Evolutionary conservation across 2,797 vertebrate species (phyloP).

Genomic region (Phaenicophaeus curvirostris): DNA sequence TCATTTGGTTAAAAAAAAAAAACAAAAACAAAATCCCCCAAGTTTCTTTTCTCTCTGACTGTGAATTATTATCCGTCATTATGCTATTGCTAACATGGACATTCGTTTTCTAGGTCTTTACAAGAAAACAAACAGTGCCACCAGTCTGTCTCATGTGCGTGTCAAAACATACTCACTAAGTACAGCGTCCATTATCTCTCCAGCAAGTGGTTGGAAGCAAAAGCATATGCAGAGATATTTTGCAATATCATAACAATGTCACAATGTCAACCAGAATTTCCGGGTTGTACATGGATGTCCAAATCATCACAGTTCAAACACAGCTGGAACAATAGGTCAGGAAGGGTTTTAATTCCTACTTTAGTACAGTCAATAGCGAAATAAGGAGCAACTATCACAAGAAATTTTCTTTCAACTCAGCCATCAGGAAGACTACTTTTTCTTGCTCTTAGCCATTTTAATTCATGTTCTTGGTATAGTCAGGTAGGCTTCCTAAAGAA

Average conservation of each 20-base stretch:
- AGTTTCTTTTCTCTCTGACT: neutral
- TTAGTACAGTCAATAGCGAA: neutral
- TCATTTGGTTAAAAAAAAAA: neutral
- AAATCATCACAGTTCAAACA: neutral
- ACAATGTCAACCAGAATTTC: neutral
- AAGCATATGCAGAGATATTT: neutral
- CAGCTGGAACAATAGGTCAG: neutral
- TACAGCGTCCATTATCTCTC: neutral
- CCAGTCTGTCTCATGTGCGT: neutral
- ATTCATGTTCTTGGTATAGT: neutral
- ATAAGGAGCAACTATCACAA: neutral
- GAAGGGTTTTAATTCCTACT: neutral
- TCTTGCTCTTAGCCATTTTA: neutral
- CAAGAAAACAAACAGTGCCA: neutral
- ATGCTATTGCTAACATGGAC: neutral
- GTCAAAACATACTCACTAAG: neutral
- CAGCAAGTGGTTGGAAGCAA: neutral
- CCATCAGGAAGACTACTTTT: neutral
- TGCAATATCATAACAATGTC: neutral
- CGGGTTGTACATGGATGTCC: neutral
- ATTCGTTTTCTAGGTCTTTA: neutral
- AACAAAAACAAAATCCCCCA: neutral
- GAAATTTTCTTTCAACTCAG: neutral
- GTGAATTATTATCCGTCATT: neutral
- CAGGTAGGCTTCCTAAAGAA: neutral